Conservation (phyloP, 1,140 invertebrate genomes). For the Tetramorium alpestre region DNA sequence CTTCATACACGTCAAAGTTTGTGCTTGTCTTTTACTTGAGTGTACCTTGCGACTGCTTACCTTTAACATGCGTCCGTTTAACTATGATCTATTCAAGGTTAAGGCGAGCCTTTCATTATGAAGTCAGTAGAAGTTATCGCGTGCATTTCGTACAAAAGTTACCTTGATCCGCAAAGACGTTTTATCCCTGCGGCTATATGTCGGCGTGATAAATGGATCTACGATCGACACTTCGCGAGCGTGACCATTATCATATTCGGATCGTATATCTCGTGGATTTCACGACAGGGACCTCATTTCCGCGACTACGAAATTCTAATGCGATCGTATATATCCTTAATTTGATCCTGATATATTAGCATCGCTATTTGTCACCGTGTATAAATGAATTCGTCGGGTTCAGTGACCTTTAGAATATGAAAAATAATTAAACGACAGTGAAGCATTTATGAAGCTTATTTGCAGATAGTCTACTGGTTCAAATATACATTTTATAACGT, state of each 20-base stretch:
- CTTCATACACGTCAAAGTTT: neutral
- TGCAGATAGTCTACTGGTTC: neutral
- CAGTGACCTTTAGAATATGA: neutral
- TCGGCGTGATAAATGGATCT: slow-evolving; percentile 64
- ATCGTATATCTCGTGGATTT: slow-evolving; percentile 66
- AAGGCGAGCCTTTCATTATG: slow-evolving; percentile 43
- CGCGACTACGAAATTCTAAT: slow-evolving; percentile 66
- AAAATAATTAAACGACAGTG: neutral
- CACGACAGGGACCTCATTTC: slow-evolving; percentile 66
- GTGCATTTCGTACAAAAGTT: slow-evolving; percentile 42
- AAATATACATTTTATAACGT: neutral
- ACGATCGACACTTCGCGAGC: slow-evolving; percentile 65
- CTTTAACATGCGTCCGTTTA: slow-evolving; percentile 26
- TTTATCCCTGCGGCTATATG: slow-evolving; percentile 25
- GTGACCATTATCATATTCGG: slow-evolving; percentile 64
- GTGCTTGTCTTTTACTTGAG: neutral
- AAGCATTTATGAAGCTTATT: neutral
- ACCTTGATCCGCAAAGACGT: slow-evolving; percentile 53
- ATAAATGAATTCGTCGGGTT: slow-evolving; percentile 14
- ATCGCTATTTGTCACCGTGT: slow-evolving; percentile 51
- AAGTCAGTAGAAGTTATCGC: slow-evolving; percentile 32
- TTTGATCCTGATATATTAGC: slow-evolving; percentile 52
- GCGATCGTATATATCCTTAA: slow-evolving; percentile 61
- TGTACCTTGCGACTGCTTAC: neutral
- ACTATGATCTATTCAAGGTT: slow-evolving; percentile 18